Conservation (phyloP, 2,797 vertebrate genomes). For the Spondyliosoma cantharus region DNA sequence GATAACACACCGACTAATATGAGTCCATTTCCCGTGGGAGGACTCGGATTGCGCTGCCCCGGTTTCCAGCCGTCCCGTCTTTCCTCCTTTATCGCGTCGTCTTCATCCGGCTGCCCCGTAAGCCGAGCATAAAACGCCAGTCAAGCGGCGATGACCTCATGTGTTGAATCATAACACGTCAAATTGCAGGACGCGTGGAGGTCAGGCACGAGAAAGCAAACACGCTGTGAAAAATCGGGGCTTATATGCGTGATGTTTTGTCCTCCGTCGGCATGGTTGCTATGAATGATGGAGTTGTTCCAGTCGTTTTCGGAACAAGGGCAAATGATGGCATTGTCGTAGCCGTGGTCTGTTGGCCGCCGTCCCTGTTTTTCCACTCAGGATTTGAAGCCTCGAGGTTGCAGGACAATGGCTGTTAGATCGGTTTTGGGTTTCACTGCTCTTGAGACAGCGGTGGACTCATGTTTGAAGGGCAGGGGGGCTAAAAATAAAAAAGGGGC, state of each 20-base stretch:
- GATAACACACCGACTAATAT: constrained; percentile 26
- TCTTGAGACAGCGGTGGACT: no score
- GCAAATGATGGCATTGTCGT: background rate
- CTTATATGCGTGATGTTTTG: constrained; percentile 31
- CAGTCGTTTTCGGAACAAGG: constrained; percentile 1
- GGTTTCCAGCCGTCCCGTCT: constrained; percentile 15
- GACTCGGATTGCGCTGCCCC: constrained; percentile 19
- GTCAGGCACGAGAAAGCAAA: constrained; percentile 43
- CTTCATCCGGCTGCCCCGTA: constrained; percentile 14
- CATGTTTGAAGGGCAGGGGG: no score
- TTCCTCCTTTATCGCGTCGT: constrained; percentile 29
- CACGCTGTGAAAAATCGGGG: constrained; percentile 26
- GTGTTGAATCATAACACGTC: constrained; percentile 38
- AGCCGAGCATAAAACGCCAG: constrained; percentile 39
- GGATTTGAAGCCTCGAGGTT: background rate
- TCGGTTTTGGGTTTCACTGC: background rate
- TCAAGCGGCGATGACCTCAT: constrained; percentile 59
- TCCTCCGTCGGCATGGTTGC: constrained; percentile 10
- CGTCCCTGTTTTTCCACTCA: background rate
- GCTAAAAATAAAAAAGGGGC: no score
- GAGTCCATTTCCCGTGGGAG: constrained; percentile 36
- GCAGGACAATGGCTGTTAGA: background rate
- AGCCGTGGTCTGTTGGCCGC: background rate
- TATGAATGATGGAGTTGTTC: constrained; percentile 26
- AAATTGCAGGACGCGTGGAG: constrained; percentile 7